Percentiles rank a stretch among this genome's conserved stretches.
Conservation (phyloP, 2,113 vertebrate genomes). For the Neomonachus schauinslandi region DNA sequence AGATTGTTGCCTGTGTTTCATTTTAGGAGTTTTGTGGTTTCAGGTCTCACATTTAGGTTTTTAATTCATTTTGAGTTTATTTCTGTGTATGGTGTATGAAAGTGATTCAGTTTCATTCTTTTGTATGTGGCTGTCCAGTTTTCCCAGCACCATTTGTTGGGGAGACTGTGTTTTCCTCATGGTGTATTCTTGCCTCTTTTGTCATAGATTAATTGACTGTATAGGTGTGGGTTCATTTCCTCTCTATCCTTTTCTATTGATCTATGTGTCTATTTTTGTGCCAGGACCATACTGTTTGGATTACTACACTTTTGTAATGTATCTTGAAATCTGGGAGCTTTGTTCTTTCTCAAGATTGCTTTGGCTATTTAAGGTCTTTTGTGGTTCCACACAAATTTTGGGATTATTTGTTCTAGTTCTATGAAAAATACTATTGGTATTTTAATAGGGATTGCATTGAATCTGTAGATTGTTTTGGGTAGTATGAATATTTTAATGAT, state of each 20-base stretch:
- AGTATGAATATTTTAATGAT: background rate
- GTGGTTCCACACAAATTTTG: background rate
- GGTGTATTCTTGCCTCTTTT: background rate
- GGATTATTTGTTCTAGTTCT: background rate
- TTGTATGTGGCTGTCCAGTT: background rate
- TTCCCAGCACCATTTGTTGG: background rate
- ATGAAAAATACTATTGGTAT: background rate
- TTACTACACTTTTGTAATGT: background rate
- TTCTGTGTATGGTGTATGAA: background rate
- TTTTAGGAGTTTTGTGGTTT: background rate
- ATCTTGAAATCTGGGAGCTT: background rate
- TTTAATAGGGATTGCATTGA: background rate
- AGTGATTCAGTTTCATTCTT: background rate
- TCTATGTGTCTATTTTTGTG: background rate
- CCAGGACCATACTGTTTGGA: background rate
- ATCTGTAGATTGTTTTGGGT: background rate
- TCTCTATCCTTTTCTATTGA: background rate
- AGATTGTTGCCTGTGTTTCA: background rate
- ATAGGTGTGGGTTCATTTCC: background rate
- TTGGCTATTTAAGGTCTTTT: background rate
- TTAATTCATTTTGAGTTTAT: background rate
- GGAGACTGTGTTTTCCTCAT: background rate
- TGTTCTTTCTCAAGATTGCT: background rate
- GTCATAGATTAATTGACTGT: background rate
- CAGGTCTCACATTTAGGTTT: background rate